phyloP scores from a whole-genome alignment of 2,888 invertebrate genomes.

The Agrochola litura region DNA sequence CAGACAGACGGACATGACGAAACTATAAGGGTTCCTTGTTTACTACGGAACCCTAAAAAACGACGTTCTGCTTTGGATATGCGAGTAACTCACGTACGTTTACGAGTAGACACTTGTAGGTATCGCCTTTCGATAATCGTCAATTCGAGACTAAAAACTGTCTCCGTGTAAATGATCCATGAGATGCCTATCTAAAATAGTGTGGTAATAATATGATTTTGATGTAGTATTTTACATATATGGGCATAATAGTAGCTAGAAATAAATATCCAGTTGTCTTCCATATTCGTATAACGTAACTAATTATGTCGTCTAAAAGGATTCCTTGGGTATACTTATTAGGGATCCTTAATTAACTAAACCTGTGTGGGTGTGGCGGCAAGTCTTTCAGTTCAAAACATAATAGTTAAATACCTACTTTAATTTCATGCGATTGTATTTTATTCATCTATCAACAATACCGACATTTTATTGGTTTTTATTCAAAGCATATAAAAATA shows the following conservation, averaged over 20 bases:
- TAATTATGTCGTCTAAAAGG: not conserved
- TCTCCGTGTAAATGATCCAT: not conserved
- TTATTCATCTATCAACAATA: too few relatives aligned
- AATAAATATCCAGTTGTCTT: constrained; percentile 25
- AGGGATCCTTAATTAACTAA: not conserved
- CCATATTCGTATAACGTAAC: constrained; percentile 7
- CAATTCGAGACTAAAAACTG: not conserved
- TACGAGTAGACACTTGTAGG: not conserved
- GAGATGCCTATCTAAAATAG: constrained; percentile 32
- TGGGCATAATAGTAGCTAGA: constrained; percentile 15
- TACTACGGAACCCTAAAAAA: too few relatives aligned
- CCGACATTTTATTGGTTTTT: not conserved
- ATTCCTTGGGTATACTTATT: constrained; percentile 11
- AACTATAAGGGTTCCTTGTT: too few relatives aligned
- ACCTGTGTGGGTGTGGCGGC: not conserved
- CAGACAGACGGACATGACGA: too few relatives aligned
- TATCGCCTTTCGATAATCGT: not conserved
- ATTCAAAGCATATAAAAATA: not conserved
- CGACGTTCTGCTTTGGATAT: too few relatives aligned
- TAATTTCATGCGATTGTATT: not conserved
- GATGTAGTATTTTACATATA: constrained; percentile 15
- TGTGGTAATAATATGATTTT: constrained; percentile 7
- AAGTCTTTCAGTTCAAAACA: not conserved
- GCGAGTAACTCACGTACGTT: not conserved
- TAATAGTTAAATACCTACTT: not conserved